Evolutionary conservation across 1,140 invertebrate species (phyloP).

Genomic region (Paramacrobiotus metropolitanus): DNA sequence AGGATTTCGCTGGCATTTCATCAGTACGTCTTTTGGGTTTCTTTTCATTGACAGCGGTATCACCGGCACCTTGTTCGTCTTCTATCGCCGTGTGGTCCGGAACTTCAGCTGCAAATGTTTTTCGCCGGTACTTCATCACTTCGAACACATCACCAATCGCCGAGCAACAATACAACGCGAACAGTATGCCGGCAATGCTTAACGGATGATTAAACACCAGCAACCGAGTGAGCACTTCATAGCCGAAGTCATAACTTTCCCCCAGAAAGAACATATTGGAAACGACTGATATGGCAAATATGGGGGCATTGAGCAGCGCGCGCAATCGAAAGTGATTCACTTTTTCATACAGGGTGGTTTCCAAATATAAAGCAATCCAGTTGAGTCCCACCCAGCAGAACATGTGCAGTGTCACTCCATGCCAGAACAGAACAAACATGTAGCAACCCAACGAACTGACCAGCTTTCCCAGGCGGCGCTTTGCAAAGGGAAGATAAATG

Average conservation of each 20-base stretch:
- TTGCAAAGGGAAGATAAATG: neutral
- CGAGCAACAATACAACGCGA: neutral
- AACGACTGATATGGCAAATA: neutral
- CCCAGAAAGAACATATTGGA: constrained; percentile 2
- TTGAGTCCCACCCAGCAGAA: neutral
- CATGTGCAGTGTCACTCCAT: neutral
- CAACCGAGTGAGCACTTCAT: neutral
- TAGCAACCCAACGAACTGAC: neutral
- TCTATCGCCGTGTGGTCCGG: too few species aligned
- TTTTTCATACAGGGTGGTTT: neutral
- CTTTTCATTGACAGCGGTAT: too few species aligned
- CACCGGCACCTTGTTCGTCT: too few species aligned
- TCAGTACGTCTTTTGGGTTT: too few species aligned
- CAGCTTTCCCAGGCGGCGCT: neutral
- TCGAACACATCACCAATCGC: neutral
- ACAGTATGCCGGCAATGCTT: neutral
- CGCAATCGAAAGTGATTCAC: neutral
- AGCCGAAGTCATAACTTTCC: neutral
- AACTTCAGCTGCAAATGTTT: too few species aligned
- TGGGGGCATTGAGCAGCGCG: neutral
- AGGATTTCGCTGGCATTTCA: too few species aligned
- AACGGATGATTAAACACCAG: neutral
- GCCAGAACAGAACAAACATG: neutral
- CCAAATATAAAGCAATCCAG: neutral
- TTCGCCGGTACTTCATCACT: neutral